A percentile compares a stretch with the other conserved stretches of the same genome.
These are phyloP conservation scores for Erythrocercus mccallii DNA, from an alignment of 2,113 vertebrate genomes.

Conservation along the genomic window DNA sequence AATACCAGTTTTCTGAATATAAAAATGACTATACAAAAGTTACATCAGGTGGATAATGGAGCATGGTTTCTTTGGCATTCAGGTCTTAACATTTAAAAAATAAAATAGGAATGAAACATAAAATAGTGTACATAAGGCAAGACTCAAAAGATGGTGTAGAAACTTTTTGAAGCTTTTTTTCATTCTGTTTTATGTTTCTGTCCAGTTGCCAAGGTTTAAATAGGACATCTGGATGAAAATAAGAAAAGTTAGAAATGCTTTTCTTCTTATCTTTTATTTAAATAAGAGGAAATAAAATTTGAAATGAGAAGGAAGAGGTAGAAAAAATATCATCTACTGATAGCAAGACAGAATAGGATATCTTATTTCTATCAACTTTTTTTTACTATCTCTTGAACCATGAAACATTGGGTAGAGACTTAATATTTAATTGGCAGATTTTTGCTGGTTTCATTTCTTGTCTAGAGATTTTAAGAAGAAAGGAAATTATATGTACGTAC, in stretches of 20 bases:
- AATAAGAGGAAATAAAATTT: neutral
- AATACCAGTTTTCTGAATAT: neutral
- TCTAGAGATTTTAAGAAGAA: neutral
- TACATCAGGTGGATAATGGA: neutral
- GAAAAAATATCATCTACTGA: neutral
- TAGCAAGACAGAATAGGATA: neutral
- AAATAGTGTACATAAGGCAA: neutral
- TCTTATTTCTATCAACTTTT: neutral
- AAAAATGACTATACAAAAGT: neutral
- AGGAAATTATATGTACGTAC: neutral
- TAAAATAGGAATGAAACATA: neutral
- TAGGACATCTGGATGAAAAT: constrained; percentile 6
- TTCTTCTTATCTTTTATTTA: neutral
- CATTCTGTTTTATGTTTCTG: neutral
- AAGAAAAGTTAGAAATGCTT: neutral
- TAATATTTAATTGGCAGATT: neutral
- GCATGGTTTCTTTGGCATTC: neutral
- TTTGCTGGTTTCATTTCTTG: neutral
- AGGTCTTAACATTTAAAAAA: neutral
- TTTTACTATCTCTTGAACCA: neutral
- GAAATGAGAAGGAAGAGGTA: neutral
- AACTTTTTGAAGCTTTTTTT: neutral
- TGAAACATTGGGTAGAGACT: neutral
- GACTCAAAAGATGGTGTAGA: neutral
- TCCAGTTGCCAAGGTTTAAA: neutral